A percentile compares a stretch with the other conserved stretches of the same genome.
phyloP scores from a whole-genome alignment of 2,797 vertebrate genomes.

The Falco cherrug region DNA sequence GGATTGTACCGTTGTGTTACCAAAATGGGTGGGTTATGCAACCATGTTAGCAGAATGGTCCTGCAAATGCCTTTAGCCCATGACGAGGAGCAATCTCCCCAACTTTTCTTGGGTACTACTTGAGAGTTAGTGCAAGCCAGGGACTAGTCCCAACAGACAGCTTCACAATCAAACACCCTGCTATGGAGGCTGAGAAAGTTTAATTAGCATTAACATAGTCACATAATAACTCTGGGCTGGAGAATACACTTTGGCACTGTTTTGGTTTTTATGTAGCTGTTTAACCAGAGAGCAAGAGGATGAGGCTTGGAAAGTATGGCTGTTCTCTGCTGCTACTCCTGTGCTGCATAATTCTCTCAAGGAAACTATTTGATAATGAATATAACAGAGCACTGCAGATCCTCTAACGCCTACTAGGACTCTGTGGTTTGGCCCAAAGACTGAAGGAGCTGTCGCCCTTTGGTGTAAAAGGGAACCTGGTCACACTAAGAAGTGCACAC shows the following conservation, averaged over 20 bases:
- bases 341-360: background rate
- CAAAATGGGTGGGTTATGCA: background rate
- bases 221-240: background rate
- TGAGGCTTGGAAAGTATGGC: background rate
- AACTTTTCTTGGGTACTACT: background rate
- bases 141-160: background rate
- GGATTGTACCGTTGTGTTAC: background rate
- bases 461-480: background rate
- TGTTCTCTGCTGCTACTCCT: background rate
- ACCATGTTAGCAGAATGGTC: background rate
- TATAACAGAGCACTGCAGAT: background rate
- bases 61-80: background rate
- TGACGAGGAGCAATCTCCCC: background rate
- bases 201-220: background rate
- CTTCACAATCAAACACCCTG: background rate
- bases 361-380: background rate
- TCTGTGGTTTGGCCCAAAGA: background rate
- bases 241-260: background rate
- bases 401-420: background rate
- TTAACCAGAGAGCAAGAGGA: background rate
- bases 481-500: background rate
- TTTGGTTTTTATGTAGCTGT: background rate
- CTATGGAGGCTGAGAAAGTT: background rate
- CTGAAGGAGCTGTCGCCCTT: rapidly evolving
- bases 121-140: background rate